Conservation (phyloP, 2,797 vertebrate species). For the Hypotaenidia philippensis region DNA sequence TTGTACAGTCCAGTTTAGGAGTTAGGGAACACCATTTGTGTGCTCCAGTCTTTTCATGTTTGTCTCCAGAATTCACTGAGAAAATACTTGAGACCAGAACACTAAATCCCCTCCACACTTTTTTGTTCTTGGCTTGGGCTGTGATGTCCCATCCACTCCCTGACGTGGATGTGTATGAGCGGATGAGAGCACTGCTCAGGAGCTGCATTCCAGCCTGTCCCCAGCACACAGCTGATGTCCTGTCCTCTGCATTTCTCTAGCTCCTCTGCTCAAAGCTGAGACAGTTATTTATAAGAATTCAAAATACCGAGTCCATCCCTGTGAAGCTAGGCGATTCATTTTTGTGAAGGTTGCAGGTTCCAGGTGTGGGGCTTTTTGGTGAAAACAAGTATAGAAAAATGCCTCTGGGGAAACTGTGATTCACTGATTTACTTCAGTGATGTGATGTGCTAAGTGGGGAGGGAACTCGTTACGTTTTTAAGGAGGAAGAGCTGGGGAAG, state of each 20-base stretch:
- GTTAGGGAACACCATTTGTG: neutral
- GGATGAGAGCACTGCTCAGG: neutral
- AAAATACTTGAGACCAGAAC: neutral
- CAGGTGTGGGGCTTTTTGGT: neutral
- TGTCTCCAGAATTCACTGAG: neutral
- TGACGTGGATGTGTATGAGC: fast-evolving
- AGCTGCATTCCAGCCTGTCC: neutral
- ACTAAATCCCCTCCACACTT: neutral
- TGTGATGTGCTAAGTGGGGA: neutral
- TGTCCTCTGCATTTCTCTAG: neutral
- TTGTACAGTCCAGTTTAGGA: neutral
- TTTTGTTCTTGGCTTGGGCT: neutral
- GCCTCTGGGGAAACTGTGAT: neutral
- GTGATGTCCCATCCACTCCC: neutral
- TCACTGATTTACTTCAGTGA: neutral
- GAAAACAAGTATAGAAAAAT: neutral
- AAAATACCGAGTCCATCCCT: neutral
- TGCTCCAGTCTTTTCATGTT: neutral
- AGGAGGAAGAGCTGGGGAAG: neutral
- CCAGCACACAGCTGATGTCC: neutral
- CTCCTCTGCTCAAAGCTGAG: neutral
- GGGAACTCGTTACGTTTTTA: neutral
- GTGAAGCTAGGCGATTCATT: neutral
- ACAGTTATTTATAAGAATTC: neutral
- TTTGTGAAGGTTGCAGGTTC: neutral